Evolutionary conservation across 2,113 vertebrate genomes (phyloP).

Genomic region (Heliornis fulica): DNA sequence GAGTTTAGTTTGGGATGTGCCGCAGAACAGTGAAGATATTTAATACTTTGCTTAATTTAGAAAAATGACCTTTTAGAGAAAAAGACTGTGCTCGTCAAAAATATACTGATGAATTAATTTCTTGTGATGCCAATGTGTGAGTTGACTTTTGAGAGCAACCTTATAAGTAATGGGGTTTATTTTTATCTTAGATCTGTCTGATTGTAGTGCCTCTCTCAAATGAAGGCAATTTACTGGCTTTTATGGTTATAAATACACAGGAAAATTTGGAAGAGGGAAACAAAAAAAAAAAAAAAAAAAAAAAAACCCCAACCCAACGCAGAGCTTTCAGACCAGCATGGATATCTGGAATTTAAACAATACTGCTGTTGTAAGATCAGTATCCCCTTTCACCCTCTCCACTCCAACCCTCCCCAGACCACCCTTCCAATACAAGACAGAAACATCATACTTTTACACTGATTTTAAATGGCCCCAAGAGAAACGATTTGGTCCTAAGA

Average conservation of each 20-base stretch:
- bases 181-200: constrained; percentile 40
- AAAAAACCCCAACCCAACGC: not conserved
- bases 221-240: constrained; percentile 12
- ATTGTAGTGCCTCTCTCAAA: constrained; percentile 10
- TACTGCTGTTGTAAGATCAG: not conserved
- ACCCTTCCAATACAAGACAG: not conserved
- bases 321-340: not conserved
- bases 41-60: constrained; percentile 56
- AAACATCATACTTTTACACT: not conserved
- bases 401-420: too few species aligned
- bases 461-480: not conserved
- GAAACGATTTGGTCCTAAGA: not conserved
- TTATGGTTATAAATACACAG: not conserved
- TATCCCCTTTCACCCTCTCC: not conserved
- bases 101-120: constrained; percentile 54
- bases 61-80: constrained; percentile 47
- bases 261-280: not conserved
- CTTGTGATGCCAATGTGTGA: not conserved
- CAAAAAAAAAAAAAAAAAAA: not conserved
- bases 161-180: constrained; percentile 47
- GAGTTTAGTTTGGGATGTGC: not conserved
- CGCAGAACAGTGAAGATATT: constrained; percentile 11
- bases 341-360: not conserved
- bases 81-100: constrained; percentile 37
- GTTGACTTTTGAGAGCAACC: constrained; percentile 33